A percentile compares a stretch with the other conserved stretches of the same genome.
Conservation (phyloP, 37 sponge, comb jelly and placozoan genomes). For the Aphrocallistes beatrix region DNA sequence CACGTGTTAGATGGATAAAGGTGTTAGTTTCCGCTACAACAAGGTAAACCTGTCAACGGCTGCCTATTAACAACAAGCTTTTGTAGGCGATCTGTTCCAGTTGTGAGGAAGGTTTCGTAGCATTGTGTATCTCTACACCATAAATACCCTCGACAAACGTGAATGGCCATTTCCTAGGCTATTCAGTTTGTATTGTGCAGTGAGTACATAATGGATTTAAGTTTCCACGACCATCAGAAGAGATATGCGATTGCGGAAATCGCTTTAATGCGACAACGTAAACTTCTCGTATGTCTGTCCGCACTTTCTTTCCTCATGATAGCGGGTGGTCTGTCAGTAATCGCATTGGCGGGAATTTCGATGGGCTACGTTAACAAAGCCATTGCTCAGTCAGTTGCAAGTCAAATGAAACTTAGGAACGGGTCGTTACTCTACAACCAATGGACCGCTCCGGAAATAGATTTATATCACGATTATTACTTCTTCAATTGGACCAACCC, state of each 20-base stretch:
- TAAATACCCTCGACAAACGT: not conserved
- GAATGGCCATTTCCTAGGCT: not conserved
- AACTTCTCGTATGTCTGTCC: not conserved
- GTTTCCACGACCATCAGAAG: conserved; percentile 5
- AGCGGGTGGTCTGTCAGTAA: not conserved
- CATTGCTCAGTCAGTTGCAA: not conserved
- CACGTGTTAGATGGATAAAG: too few relatives aligned
- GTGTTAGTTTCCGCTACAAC: too few relatives aligned
- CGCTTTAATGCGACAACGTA: not conserved
- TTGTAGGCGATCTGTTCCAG: too few relatives aligned
- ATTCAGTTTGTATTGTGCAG: not conserved
- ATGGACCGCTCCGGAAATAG: not conserved
- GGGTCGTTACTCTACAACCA: not conserved
- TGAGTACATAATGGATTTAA: not conserved
- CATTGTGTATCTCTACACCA: not conserved
- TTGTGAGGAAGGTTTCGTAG: not conserved
- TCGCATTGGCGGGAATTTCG: not conserved
- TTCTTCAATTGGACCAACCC: conserved; percentile 15
- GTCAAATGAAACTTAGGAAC: not conserved
- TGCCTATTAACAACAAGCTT: too few relatives aligned
- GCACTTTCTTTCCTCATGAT: not conserved
- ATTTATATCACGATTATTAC: conserved; percentile 8
- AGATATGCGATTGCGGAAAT: conserved; percentile 5
- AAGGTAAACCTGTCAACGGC: too few relatives aligned
- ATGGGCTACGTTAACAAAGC: conserved; percentile 3